phyloP scores from a whole-genome alignment of 2,797 vertebrate genomes.

The Leuciscus waleckii region DNA sequence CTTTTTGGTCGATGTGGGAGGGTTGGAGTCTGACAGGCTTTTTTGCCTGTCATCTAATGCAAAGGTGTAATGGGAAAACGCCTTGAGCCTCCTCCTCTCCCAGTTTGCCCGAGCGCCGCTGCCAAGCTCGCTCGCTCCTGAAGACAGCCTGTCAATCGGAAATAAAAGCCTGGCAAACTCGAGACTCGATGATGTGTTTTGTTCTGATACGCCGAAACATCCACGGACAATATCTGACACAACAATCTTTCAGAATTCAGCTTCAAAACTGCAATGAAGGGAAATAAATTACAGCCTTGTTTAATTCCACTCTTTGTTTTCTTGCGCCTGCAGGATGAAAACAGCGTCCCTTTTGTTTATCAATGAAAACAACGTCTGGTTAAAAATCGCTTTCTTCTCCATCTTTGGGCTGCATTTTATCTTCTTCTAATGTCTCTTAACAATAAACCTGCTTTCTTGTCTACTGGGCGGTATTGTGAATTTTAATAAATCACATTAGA shows the following conservation, averaged over 20 bases:
- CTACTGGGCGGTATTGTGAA: background rate
- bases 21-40: conserved; percentile 67
- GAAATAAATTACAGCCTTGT: background rate
- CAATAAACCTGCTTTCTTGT: background rate
- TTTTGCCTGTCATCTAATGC: conserved; percentile 72
- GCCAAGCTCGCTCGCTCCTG: conserved; percentile 56
- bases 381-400: background rate
- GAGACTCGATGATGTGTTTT: conserved; percentile 18
- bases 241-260: conserved; percentile 7
- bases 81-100: conserved; percentile 68
- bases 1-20: conserved; percentile 64
- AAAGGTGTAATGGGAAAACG: conserved; percentile 71
- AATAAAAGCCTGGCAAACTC: conserved; percentile 44
- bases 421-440: background rate
- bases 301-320: conserved; percentile 6
- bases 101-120: background rate
- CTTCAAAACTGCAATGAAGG: background rate
- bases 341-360: conserved; percentile 27
- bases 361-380: conserved; percentile 1
- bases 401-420: background rate
- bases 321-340: background rate
- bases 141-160: conserved; percentile 72
- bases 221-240: conserved; percentile 6
- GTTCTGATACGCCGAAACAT: conserved; percentile 1
- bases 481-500: background rate